Base-by-base conservation (phyloP, 2,888 invertebrate species). In the Aelia acuminata region DNA sequence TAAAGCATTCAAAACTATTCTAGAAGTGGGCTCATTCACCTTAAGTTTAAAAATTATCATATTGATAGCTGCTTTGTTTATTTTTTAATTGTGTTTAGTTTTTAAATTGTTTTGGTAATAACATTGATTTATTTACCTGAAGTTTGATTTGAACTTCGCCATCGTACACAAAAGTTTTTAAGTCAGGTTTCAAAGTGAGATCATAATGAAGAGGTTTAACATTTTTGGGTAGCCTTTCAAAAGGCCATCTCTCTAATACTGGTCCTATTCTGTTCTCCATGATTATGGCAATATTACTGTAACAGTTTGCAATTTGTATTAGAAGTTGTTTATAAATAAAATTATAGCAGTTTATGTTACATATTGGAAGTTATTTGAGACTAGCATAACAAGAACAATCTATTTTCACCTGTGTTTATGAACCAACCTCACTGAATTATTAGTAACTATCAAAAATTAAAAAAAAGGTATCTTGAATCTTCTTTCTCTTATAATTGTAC, bases 171-270 rank as follows among this genome's bases (percentile, higher is more conserved):
- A 98, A 97, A 91, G 95, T 94, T 91, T 95, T 94, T 90, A 99
- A 94, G 93, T 98, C 95, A 63, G 99, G 98, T 91, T 95, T 94
- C 91, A 99, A 93, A 91, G 95, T 94, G 91, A 99, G 94, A 92
- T 95, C 94, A 93, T 99, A 99, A 93, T 98, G 97, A 92, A 94
- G 94, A 85, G 99, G 99, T 91, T 95, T 93, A 90, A 98, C 96
- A 93, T 94, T 94, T 91, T 94, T 94, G 88, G 98, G 98, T 91
- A 99, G 95, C 89, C 96, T 94, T 91, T 94, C 93, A 92, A 96
- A 96, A 85, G 93, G 92, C 92, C 94, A 94, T 90, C 92, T 93
- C 91, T 93, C 93, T n/a, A n/a, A n/a, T n/a, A n/a, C n/a, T 75
- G 91, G 91, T 92, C 92, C 92, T 63, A 80, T 87, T 57, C 31